Base-by-base conservation (phyloP, 2,113 vertebrate genomes). In the Epinephelus fuscoguttatus region DNA sequence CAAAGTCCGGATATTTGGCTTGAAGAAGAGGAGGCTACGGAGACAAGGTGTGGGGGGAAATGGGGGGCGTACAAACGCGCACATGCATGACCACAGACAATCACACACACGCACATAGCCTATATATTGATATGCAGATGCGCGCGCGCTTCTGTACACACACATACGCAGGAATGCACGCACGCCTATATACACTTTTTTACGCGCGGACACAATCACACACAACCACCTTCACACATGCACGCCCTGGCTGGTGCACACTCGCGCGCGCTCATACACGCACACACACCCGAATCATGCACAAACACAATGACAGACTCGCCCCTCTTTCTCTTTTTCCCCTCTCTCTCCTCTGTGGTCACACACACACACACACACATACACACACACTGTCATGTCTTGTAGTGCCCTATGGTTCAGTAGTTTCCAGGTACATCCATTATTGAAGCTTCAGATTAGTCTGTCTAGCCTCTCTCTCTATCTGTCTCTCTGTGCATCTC, bases 1-100 rank as follows among this genome's bases (percentile, higher is more conserved):
- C 94, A 99, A 99, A 97, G 98, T 99, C 93, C 97, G 98, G 95
- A 99, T 99, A 95, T 99, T 99, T 92, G 98, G 98, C 85, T 92
- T 98, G 95, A 99, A 97, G 96, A 99, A 99, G 95, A 95, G 98
- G 89, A 96, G 98, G 91, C 96, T 99, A 96, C 95, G 97, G 96
- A 96, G 97, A 91, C 98, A 98, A 99, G 98, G 97, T 98, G 96
- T 88, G 80, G 45, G 14, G 50, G 18, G 33, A 8, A 25, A 18
- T 11, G 25, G 21, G 15, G 63, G 15, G 14, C 3, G 17, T 2
- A 52, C 60, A 53, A 18, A 81, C 60, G 27, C 53, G 53, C 74
- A 80, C 77, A 42, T 60, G 59, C 86, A 80, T 60, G 27, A 75
- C 73, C 57, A 52, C 66, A 70, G 49, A 64, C 79, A 72, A 3